Evolutionary conservation across 2,113 vertebrate genomes (phyloP).

Genomic region (Tenrec ecaudatus): DNA sequence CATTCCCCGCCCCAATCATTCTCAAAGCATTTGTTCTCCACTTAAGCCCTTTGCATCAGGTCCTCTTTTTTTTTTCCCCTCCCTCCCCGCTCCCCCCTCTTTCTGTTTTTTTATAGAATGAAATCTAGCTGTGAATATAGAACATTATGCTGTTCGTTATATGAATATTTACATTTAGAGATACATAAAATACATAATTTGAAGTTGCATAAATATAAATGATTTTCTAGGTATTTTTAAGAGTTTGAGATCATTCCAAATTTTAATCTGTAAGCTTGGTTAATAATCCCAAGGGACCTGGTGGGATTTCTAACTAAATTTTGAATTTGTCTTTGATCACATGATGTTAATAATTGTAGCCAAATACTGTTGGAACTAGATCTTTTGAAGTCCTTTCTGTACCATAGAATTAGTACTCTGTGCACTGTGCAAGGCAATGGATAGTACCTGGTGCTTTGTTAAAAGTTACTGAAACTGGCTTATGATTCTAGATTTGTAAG

Average conservation of each 20-base stretch:
- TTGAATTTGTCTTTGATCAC: slow-evolving; percentile 32
- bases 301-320: slow-evolving; percentile 54
- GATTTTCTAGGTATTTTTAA: slow-evolving; percentile 57
- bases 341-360: slow-evolving; percentile 4
- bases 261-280: slow-evolving; percentile 36
- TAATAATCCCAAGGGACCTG: slow-evolving; percentile 26
- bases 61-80: no score
- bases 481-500: slow-evolving; percentile 57
- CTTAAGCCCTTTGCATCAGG: no score
- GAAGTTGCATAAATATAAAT: slow-evolving; percentile 25
- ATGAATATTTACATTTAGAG: slow-evolving; percentile 42
- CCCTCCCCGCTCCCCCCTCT: no score
- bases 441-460: slow-evolving; percentile 19
- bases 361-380: slow-evolving; percentile 38
- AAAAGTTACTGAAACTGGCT: slow-evolving; percentile 41
- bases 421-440: not conserved
- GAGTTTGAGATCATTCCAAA: slow-evolving; percentile 5
- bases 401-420: slow-evolving; percentile 8
- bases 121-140: slow-evolving; percentile 48
- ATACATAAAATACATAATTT: slow-evolving; percentile 15
- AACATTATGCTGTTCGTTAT: not conserved
- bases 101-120: slow-evolving; percentile 47
- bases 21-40: no score
- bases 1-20: no score
- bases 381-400: not conserved